Conservation (phyloP, 2,113 vertebrate species). For the Perca fluviatilis region DNA sequence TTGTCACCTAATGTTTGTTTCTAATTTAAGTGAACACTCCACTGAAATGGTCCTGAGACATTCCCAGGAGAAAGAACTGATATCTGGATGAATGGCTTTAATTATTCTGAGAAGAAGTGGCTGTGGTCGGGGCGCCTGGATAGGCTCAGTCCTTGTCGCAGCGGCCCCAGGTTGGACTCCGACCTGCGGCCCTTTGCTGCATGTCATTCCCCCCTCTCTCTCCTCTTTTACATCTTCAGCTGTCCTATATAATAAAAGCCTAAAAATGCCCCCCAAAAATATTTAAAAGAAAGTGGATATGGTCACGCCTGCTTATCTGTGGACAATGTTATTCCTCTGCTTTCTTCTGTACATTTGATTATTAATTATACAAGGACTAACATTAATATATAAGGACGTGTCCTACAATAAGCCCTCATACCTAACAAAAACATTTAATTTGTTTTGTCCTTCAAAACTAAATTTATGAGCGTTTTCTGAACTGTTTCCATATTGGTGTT, state of each 20-base stretch:
- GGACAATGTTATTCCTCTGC: slow-evolving; percentile 4
- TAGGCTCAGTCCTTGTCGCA: no score
- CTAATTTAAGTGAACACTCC: slow-evolving; percentile 28
- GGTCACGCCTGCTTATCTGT: background rate
- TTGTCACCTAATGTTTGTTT: slow-evolving; percentile 40
- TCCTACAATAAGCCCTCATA: background rate
- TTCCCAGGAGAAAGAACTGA: slow-evolving; percentile 19
- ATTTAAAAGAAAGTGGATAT: no score
- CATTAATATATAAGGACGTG: background rate
- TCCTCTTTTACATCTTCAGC: no score
- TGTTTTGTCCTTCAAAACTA: background rate
- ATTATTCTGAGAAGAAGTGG: slow-evolving; percentile 40
- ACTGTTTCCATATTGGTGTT: no score
- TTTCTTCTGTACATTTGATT: background rate
- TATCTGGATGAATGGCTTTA: slow-evolving; percentile 49
- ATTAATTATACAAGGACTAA: background rate
- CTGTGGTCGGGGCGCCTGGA: background rate
- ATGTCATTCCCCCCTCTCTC: no score
- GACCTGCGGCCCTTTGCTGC: no score
- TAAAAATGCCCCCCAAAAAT: no score
- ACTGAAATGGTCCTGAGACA: slow-evolving; percentile 30
- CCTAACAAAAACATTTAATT: background rate
- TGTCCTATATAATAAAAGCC: no score
- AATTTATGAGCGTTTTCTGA: background rate
- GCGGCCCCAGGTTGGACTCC: no score